These are phyloP conservation scores for Neotoxoptera formosana DNA, from an alignment of 1,140 invertebrate species.

Conservation along the genomic window DNA sequence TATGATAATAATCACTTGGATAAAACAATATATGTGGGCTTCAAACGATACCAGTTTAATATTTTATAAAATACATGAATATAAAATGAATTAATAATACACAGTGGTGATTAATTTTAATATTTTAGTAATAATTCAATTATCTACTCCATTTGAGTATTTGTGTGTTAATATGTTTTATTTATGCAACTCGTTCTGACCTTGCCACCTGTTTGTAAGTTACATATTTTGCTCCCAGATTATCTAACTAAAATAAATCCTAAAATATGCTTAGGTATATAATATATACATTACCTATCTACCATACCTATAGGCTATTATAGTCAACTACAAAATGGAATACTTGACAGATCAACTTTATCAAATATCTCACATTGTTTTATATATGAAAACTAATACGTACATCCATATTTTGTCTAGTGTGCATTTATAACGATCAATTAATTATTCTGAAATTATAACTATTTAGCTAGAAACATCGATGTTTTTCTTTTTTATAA, in stretches of 20 bases:
- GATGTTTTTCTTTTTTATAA: not conserved
- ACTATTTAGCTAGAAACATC: not conserved
- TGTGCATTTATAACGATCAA: too few relatives aligned
- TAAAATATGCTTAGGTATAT: not conserved
- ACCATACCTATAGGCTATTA: not conserved
- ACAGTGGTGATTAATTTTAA: not conserved
- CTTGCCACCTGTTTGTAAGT: not conserved
- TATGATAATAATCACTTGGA: not conserved
- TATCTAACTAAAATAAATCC: not conserved
- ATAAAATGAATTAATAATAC: not conserved
- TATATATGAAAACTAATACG: not conserved
- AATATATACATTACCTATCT: not conserved
- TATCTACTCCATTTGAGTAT: not conserved
- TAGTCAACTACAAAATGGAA: not conserved
- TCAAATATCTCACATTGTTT: not conserved
- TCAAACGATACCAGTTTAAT: not conserved
- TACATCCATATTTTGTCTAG: not conserved
- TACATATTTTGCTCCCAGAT: not conserved
- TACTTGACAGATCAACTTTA: not conserved
- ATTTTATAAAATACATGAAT: not conserved
- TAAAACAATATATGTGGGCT: not conserved
- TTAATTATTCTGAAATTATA: not conserved
- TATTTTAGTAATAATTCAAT: not conserved
- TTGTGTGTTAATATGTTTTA: not conserved
- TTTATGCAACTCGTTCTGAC: conserved; percentile 9